phyloP scores from a whole-genome alignment of 2,113 vertebrate genomes.

The Hemibagrus wyckioides region DNA sequence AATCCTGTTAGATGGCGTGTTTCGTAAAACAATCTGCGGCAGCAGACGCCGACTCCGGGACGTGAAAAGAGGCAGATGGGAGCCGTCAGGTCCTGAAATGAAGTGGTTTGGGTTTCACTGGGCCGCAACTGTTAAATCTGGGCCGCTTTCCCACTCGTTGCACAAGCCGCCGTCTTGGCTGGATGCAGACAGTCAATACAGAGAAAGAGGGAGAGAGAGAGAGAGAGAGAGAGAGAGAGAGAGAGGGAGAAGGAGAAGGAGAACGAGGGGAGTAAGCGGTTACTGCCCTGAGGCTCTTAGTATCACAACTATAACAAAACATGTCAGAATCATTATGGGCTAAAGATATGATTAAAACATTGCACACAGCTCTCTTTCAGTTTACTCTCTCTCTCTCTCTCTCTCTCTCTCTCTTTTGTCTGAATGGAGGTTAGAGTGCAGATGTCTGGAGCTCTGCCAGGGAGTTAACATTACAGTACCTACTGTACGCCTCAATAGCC shows the following conservation, averaged over 20 bases:
- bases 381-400: conserved; percentile 35
- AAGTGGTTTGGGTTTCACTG: conserved; percentile 71
- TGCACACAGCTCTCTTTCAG: conserved; percentile 34
- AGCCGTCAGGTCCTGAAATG: conserved; percentile 66
- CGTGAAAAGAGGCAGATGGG: conserved; percentile 57
- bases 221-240: conserved; percentile 76
- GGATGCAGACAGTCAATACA: conserved; percentile 77
- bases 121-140: conserved; percentile 75
- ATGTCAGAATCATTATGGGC: conserved; percentile 82
- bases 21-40: conserved; percentile 41
- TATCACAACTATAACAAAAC: conserved; percentile 75
- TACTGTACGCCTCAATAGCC: conserved; percentile 56
- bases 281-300: conserved; percentile 74
- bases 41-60: conserved; percentile 30
- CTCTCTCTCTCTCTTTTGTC: conserved; percentile 49
- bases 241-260: neutral
- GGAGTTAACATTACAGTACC: conserved; percentile 65
- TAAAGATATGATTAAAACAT: conserved; percentile 67
- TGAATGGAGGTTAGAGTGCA: conserved; percentile 63
- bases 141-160: conserved; percentile 79
- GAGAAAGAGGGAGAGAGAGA: conserved; percentile 73
- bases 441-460: conserved; percentile 62
- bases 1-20: conserved; percentile 35
- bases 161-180: conserved; percentile 73
- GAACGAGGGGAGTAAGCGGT: conserved; percentile 15